phyloP scores from a whole-genome alignment of 2,113 vertebrate genomes.

The Barnardius zonarius region DNA sequence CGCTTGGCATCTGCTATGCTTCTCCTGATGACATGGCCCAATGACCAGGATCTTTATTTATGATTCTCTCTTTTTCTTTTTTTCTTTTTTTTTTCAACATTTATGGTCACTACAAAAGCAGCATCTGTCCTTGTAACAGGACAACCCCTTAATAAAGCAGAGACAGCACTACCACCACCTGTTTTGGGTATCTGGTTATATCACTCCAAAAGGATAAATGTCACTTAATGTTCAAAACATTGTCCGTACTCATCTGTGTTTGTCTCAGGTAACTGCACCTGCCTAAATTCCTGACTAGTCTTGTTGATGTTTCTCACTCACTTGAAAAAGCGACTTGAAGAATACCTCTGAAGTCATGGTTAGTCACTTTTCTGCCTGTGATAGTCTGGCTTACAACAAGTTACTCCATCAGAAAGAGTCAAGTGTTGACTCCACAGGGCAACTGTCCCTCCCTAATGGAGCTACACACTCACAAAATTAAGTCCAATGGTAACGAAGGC shows the following conservation, averaged over 20 bases:
- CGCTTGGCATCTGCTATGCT: neutral
- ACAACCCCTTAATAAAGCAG: neutral
- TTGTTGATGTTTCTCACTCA: neutral
- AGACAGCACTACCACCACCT: neutral
- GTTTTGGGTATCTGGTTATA: neutral
- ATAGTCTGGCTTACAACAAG: neutral
- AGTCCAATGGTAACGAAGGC: neutral
- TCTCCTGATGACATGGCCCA: neutral
- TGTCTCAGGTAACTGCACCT: neutral
- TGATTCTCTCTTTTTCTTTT: neutral
- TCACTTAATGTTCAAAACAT: neutral
- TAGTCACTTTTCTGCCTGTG: neutral
- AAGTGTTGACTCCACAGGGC: neutral
- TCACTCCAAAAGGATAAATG: neutral
- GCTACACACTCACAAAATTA: neutral
- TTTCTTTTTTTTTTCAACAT: neutral
- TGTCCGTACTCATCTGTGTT: neutral
- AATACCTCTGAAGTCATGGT: neutral
- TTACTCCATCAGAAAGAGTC: neutral
- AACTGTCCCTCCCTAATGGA: neutral
- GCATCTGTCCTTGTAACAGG: neutral
- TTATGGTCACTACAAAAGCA: neutral
- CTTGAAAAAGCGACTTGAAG: neutral
- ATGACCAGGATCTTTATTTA: neutral
- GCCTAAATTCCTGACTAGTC: neutral